These are phyloP conservation scores for Zaprionus nigranus DNA, from an alignment of 1,140 invertebrate species.

Conservation along the genomic window DNA sequence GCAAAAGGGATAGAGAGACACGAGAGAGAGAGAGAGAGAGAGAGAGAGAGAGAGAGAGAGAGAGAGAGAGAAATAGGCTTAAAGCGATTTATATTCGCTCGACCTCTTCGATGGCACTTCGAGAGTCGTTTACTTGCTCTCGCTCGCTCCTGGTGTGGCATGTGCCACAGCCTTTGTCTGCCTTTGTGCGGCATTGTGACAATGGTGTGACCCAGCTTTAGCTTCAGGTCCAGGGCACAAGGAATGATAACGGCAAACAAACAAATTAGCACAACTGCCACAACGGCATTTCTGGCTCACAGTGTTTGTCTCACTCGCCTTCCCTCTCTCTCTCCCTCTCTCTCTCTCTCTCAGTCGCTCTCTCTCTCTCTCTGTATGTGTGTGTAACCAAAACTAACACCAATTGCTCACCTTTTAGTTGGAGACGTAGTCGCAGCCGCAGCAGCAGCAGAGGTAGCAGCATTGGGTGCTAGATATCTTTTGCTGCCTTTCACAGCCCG, in stretches of 20 bases:
- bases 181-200: constrained; percentile 53
- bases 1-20: neutral
- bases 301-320: constrained; percentile 5
- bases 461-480: no score
- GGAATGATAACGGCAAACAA: constrained; percentile 80
- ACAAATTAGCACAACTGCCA: constrained; percentile 82
- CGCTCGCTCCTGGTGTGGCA: constrained; percentile 12
- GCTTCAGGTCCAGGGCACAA: constrained; percentile 55
- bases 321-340: neutral
- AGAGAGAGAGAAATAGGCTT: constrained; percentile 1
- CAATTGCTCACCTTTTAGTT: constrained; percentile 54
- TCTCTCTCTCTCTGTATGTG: constrained; percentile 35
- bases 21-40: neutral
- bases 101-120: constrained; percentile 24
- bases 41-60: neutral
- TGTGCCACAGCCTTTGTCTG: constrained; percentile 22
- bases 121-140: constrained; percentile 15
- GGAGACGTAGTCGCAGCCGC: constrained; percentile 24
- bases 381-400: constrained; percentile 47
- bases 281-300: constrained; percentile 75
- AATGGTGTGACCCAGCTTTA: constrained; percentile 67
- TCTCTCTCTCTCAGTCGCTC: constrained; percentile 28
- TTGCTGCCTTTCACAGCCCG: constrained; percentile 17
- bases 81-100: constrained; percentile 27
- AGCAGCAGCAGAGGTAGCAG: no score